Conservation (phyloP, 2,797 vertebrate genomes). For the Harpagifer antarcticus region DNA sequence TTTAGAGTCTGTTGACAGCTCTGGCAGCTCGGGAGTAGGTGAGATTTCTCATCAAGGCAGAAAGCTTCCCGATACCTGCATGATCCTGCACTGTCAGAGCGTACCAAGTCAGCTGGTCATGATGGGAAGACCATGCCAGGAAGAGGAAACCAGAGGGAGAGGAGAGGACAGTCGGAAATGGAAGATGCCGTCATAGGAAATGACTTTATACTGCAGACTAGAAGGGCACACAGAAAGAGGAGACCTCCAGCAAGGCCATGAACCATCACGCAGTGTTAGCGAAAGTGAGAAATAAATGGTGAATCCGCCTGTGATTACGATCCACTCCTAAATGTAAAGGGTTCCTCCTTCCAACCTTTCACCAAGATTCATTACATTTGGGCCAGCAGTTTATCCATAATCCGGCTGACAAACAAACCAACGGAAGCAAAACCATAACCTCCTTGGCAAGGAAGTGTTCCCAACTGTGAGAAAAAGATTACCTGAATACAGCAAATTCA, state of each 20-base stretch:
- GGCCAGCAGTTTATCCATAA: too few relatives aligned
- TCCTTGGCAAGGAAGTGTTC: not conserved
- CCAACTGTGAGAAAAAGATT: not conserved
- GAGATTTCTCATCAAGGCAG: constrained; percentile 33
- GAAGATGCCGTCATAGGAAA: constrained; percentile 14
- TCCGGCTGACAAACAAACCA: too few relatives aligned
- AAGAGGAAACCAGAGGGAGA: constrained; percentile 1
- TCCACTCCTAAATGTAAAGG: too few relatives aligned
- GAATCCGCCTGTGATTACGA: too few relatives aligned
- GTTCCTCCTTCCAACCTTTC: too few relatives aligned
- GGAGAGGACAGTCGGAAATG: not conserved
- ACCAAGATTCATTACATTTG: too few relatives aligned
- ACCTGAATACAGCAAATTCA: not conserved
- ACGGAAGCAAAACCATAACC: too few relatives aligned
- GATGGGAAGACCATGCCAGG: not conserved
- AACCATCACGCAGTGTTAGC: too few relatives aligned
- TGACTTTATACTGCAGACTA: constrained; percentile 12
- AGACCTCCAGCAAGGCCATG: too few relatives aligned
- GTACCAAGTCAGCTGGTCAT: constrained; percentile 2
- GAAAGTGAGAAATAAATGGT: too few relatives aligned
- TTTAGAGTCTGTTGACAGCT: constrained; percentile 45
- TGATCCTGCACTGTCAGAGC: constrained; percentile 42
- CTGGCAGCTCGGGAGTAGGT: constrained; percentile 24
- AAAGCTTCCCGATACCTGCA: constrained; percentile 16
- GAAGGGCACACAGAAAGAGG: too few relatives aligned